Base-by-base conservation (phyloP, 2,797 vertebrate species). In the Denticeps clupeoides region DNA sequence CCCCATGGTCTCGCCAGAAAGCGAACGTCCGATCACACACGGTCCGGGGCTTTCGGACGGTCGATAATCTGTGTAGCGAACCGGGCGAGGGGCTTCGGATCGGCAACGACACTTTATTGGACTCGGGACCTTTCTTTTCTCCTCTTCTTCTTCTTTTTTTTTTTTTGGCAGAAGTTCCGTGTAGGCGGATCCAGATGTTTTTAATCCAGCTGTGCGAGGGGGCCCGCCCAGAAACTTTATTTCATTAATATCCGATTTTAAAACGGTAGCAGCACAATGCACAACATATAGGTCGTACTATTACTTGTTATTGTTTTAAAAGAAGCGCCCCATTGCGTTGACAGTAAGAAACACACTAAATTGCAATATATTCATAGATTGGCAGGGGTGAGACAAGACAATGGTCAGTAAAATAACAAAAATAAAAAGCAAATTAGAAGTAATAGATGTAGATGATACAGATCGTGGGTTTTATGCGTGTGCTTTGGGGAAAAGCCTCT, bases 121-220 rank as follows among this genome's bases (percentile, higher is more conserved):
- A 48, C 11, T 7, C 9, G 15, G 22, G 18, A 18, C 37, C 15
- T 37, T 19, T 9, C 33, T 37, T 37, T 37, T 37, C 37, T 25
- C 16, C 37, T 18, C 42, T 58, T 50, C 51, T 51, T 18, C 54
- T 53, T 51, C 48, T 58, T 38, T 25, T 47, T 51, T 46, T 22
- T 24, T 56, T 44, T 48, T 57, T 64, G 61, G 52, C 53, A 55
- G 41, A 53, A 56, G 56, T 57, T 63, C 63, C 47, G 54, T 74
- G 79, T 73, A 75, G 75, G 75, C 74, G 76, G 80, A 72, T 76
- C 81, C 87, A 90, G 85, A 81, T 79, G 72, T 88, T 80, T 77
- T 70, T 69, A 83, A 83, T 86, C 84, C 87, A 87, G 87, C 85
- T 89, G 87, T 78, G 81, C 64, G 43, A 15, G 45, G 73, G 75